Base-by-base conservation (phyloP, 2,888 invertebrate species). In the Eupithecia centaureata region DNA sequence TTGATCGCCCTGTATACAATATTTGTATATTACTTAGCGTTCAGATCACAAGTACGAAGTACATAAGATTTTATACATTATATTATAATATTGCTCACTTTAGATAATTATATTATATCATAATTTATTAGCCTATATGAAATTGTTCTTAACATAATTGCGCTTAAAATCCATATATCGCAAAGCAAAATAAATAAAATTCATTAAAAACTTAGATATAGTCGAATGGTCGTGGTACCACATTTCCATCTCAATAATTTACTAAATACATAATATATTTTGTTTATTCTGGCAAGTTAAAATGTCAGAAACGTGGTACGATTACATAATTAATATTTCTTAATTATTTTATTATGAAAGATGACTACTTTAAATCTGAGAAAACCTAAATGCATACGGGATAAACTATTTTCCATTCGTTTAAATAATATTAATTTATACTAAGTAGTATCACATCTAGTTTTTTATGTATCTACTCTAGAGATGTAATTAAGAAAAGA, bases 331-430 rank as follows among this genome's bases (percentile, higher is more conserved):
- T n/a, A n/a, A n/a, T 12, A 73, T 63, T 72, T 79, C 79, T 83
- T 83, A 85, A 83, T 77, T 82, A 80, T 76, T 76, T 77, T 83
- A 82, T 80, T 81, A 84, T 79, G 79, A 80, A 81, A 79, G 80
- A 80, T 74, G 76, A 81, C 80, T 81, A 82, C 76, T 72, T 74
- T 73, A 76, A 77, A 79, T 70, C 69, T 73, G 80, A 80, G 78
- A 80, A 82, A 85, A 84, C 81, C 89, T 90, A 91, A 91, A 91
- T 91, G 91, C 91, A 84, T 73, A 77, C 81, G 76, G 87, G 85
- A 82, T 81, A 79, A 76, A 82, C 81, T 87, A 84, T 82, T 79
- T 83, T 83, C 81, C 79, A 84, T 86, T 85, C 73, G 74, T 80
- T 80, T 77, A 82, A 84, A 85, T 79, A 79, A 81, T 80, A 85